Base-by-base conservation (phyloP, 1,140 invertebrate species). In the Dinoponera quadriceps region DNA sequence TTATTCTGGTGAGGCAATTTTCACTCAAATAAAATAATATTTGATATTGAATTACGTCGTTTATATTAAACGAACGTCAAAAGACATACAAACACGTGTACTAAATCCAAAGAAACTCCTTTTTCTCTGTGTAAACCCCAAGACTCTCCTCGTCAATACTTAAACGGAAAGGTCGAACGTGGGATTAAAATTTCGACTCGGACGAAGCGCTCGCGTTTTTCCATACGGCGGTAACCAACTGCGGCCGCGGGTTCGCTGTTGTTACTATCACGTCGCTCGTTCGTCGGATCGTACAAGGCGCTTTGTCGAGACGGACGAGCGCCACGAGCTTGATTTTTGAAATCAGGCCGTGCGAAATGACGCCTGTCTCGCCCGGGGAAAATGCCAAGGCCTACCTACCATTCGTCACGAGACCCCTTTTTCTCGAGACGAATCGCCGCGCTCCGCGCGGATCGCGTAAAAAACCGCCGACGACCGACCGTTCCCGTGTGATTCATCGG, bases 321-420 rank as follows among this genome's bases (percentile, higher is more conserved):
- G 1, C 2, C n/a, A n/a, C 49, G 7, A 0, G 20, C 11, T 33
- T n/a, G n/a, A 62, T 72, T 51, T 33, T 63, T 74, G n/a, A 38
- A 62, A 48, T 59, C 33, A 13, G 33, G 20, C 33, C 60, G 59
- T 81, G 48, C 18, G 71, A 88, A 84, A 68, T 51, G 60, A 62
- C 65, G 71, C 5, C 14, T 16, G 44, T 27, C 11, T 38, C 73
- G 68, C 51, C 74, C 16, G 22, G 71, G 14, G 71, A 77, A 88
- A 87, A 84, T 77, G 83, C 71, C 82, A 84, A 87, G 87, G 77
- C 62, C 72, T 85, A 57, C 77, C 54, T 75, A 77, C 68, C 74
- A 66, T 82, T 85, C 71, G 63, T 74, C 77, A 51, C 51, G 63
- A 74, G 38, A 85, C 57, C 74, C 25, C 78, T 88, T 88, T 88